A percentile compares a stretch with the other conserved stretches of the same genome.
These are phyloP conservation scores for Theristus sp. DNA, from an alignment of 2,888 invertebrate genomes.

Conservation along the genomic window DNA sequence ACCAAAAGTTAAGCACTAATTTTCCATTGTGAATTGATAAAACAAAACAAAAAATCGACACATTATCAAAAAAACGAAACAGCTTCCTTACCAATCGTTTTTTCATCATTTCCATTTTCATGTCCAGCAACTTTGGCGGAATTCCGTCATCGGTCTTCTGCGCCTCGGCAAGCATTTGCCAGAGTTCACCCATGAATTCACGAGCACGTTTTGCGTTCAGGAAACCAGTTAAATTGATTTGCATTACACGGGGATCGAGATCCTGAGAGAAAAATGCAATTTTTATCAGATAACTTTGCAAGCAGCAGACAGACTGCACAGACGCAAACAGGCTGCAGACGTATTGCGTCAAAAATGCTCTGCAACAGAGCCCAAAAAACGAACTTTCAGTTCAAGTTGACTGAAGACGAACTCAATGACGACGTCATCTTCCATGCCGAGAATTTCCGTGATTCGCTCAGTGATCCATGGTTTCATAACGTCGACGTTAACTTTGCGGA, in stretches of 20 bases:
- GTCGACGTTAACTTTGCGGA: slow-evolving; percentile 92
- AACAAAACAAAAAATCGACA: too few relatives aligned
- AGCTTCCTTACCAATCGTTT: slow-evolving; percentile 40
- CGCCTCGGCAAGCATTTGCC: slow-evolving; percentile 81
- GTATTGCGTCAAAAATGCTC: too few relatives aligned
- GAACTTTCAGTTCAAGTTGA: slow-evolving; percentile 74
- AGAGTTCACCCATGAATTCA: slow-evolving; percentile 89
- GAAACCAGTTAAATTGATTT: slow-evolving; percentile 98
- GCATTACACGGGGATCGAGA: slow-evolving; percentile 50
- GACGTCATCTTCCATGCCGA: slow-evolving; percentile 96
- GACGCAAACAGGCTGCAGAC: too few relatives aligned
- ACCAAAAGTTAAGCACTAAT: too few relatives aligned
- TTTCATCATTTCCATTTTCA: slow-evolving; percentile 87
- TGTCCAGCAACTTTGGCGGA: slow-evolving; percentile 76
- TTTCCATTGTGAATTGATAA: too few relatives aligned
- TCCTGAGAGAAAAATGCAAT: neutral
- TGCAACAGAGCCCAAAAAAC: too few relatives aligned
- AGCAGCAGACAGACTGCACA: too few relatives aligned
- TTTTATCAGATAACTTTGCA: too few relatives aligned
- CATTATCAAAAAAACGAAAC: too few relatives aligned
- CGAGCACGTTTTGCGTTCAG: slow-evolving; percentile 91
- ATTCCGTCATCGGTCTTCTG: slow-evolving; percentile 88
- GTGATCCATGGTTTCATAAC: slow-evolving; percentile 98
- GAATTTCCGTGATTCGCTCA: slow-evolving; percentile 77
- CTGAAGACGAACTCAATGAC: slow-evolving; percentile 96